Evolutionary conservation across 2,888 invertebrate species (phyloP), one percentile per base, ranked within the genome.

Genomic region (Caenorhabditis sinica): DNA sequence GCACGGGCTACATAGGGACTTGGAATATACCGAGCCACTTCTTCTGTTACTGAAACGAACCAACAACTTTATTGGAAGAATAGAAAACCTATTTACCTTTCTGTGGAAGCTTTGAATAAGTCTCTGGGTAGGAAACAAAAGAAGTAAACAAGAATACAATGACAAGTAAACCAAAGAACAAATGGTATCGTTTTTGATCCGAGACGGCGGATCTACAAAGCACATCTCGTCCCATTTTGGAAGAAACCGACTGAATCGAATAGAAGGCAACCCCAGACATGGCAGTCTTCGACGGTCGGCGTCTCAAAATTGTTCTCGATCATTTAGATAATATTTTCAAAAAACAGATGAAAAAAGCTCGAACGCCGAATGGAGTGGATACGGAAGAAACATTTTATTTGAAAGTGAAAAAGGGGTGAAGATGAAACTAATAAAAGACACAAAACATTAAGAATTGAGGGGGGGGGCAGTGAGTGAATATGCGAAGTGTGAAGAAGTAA

Each of bases 401-500:
- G 33, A 61, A 61, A 53, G 5, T 56, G 33, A 56, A 9, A 40
- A 40, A 23, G 23, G 68, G 23, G 49, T 20, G 53, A 56, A 40
- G 8, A 60, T 9, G 23, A 45, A 53, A 45, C n/a, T 40, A 49
- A 60, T 17, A 63, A 74, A 49, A 43, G 30, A 49, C n/a, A n/a
- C 23, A 36, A 49, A 60, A 25, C 17, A 40, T 49, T 23, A 69
- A 56, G 23, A n/a, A 17, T n/a, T 1, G 25, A 23, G 17, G 56
- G 20, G 23, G 75, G 51, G 71, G 79, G 79, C 79, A 79, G 79
- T 79, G 79, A 25, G n/a, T 63, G 45, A 58, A 72, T 80, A 80
- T 72, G 80, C 65, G 65, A 65, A 65, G 65, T 45, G 65, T 40
- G 40, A 40, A 25, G 13, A 49, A 45, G 65, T 65, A 45, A 43